Evolutionary conservation across 2,113 vertebrate species (phyloP).

Genomic region (Cairina moschata): DNA sequence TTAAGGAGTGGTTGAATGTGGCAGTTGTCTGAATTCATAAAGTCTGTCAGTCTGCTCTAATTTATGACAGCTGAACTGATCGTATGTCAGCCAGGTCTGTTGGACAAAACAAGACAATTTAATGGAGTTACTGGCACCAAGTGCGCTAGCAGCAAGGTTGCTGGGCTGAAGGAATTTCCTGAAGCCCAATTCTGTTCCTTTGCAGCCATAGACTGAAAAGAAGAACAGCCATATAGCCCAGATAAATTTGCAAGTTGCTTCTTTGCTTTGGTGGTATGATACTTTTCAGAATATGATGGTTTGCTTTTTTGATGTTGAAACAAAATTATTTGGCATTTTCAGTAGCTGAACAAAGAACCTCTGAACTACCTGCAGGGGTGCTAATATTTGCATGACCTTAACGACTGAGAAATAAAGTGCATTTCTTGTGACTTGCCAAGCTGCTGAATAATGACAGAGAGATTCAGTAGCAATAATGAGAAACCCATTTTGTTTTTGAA

Average conservation of each 20-base stretch:
- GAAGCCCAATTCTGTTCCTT: neutral
- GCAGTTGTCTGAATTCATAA: neutral
- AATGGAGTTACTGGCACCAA: neutral
- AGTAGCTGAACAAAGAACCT: neutral
- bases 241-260: neutral
- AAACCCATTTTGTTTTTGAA: neutral
- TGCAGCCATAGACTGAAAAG: neutral
- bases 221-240: neutral
- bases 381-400: neutral
- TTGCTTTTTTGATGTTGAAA: neutral
- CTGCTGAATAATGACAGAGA: neutral
- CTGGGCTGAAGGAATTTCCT: neutral
- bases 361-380: neutral
- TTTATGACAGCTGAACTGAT: neutral
- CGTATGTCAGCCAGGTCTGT: neutral
- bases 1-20: fast-evolving
- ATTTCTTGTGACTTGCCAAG: neutral
- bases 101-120: neutral
- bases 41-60: fast-evolving
- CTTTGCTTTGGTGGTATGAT: fast-evolving
- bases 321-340: neutral
- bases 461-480: neutral
- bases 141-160: fast-evolving
- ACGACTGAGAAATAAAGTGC: neutral
- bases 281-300: neutral